phyloP scores from a whole-genome alignment of 53 echinoderm and acorn worm genomes.

The Crossaster papposus region DNA sequence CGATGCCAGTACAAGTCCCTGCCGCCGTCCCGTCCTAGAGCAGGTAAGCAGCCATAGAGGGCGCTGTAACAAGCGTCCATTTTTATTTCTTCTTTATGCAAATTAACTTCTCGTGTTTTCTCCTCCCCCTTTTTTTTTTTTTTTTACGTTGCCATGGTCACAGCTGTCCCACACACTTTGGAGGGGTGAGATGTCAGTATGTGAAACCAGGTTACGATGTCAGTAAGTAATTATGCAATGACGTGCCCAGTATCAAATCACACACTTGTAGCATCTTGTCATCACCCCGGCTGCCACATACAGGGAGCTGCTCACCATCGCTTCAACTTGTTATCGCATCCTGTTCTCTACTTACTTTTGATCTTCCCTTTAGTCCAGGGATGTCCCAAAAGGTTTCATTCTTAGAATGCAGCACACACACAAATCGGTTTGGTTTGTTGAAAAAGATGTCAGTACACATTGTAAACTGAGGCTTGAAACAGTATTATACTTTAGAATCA shows the following conservation, averaged over 20 bases:
- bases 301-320: constrained; percentile 53
- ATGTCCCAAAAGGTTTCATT: constrained; percentile 56
- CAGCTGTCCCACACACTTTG: constrained; percentile 65
- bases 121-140: constrained; percentile 40
- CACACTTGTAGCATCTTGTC: constrained; percentile 64
- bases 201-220: constrained; percentile 61
- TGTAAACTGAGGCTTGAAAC: no score
- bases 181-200: constrained; percentile 59
- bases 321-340: constrained; percentile 34
- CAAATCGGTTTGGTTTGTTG: not conserved
- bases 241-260: constrained; percentile 70
- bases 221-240: constrained; percentile 69
- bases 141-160: constrained; percentile 46
- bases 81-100: constrained; percentile 31
- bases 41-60: constrained; percentile 47
- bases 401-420: not conserved
- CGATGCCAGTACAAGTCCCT: constrained; percentile 60
- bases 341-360: constrained; percentile 28
- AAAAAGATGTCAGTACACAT: not conserved
- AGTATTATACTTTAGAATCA: not conserved
- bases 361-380: constrained; percentile 20
- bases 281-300: constrained; percentile 61
- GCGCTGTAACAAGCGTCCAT: constrained; percentile 17
- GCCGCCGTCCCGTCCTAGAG: constrained; percentile 29
- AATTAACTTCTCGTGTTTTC: constrained; percentile 58